Conservation (phyloP, 1,140 invertebrate genomes). For the Pseudomyrmex flavicornis region DNA sequence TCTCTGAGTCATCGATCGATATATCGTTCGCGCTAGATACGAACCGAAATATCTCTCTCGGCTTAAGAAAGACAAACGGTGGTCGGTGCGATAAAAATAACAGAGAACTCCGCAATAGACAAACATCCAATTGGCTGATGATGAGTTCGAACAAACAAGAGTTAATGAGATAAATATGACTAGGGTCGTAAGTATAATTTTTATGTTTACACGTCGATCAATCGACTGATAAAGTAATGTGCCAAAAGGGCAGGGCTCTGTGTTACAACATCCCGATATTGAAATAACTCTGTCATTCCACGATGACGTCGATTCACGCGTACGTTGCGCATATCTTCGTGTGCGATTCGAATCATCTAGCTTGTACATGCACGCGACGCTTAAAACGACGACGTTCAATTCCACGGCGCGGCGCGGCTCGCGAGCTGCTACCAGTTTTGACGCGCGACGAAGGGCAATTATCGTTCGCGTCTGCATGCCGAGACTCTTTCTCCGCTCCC, state of each 20-base stretch:
- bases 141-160: not conserved
- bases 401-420: not conserved
- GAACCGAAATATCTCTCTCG: not conserved
- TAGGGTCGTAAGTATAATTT: not conserved
- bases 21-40: conserved; percentile 24
- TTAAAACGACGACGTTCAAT: conserved; percentile 32
- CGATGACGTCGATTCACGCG: not conserved
- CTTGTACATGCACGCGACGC: conserved; percentile 6
- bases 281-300: conserved; percentile 1
- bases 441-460: conserved; percentile 46
- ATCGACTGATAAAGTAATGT: not conserved
- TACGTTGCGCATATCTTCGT: not conserved
- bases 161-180: not conserved
- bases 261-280: not conserved
- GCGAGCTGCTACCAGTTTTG: not conserved
- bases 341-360: conserved; percentile 19
- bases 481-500: conserved; percentile 7
- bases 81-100: conserved; percentile 15
- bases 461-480: conserved; percentile 24
- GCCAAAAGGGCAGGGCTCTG: not conserved
- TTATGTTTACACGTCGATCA: not conserved
- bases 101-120: not conserved
- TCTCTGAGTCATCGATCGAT: conserved; percentile 47
- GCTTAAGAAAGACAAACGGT: not conserved
- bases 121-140: not conserved